Evolutionary conservation across 37 sponge, comb jelly and placozoan species (phyloP).

Genomic region (Oscarella lobularis): DNA sequence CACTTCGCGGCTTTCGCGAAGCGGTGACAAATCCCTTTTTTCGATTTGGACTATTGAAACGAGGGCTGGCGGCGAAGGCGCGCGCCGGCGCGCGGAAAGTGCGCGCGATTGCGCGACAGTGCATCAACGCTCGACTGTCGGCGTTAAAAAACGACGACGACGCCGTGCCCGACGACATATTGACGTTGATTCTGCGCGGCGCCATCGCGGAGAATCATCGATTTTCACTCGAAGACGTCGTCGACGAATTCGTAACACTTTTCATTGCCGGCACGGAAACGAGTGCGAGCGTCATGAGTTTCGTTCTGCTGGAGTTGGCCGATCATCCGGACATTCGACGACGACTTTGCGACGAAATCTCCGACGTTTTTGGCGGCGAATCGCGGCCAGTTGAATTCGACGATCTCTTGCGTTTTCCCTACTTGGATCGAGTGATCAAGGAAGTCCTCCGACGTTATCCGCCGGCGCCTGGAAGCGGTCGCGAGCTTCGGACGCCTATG

Average conservation of each 20-base stretch:
- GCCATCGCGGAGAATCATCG: neutral
- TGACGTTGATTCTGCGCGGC: neutral
- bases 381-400: slow-evolving; percentile 3
- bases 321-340: neutral
- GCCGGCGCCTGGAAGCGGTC: neutral
- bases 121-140: neutral
- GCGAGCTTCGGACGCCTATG: neutral
- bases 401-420: slow-evolving; percentile 1
- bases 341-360: slow-evolving; percentile 2
- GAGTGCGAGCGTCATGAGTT: slow-evolving; percentile 6
- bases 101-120: neutral
- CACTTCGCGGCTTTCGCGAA: neutral
- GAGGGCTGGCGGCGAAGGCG: neutral
- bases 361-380: neutral
- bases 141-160: neutral
- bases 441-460: slow-evolving; percentile 13
- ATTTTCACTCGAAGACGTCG: slow-evolving; percentile 5
- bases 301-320: neutral
- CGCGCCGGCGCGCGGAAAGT: neutral
- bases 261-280: slow-evolving; percentile 16
- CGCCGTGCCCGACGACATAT: neutral
- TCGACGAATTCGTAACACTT: slow-evolving; percentile 13
- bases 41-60: neutral
- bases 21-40: neutral
- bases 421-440: slow-evolving; percentile 12